These are phyloP conservation scores for Brachystomella parvula DNA, from an alignment of 1,140 invertebrate species.

Conservation along the genomic window DNA sequence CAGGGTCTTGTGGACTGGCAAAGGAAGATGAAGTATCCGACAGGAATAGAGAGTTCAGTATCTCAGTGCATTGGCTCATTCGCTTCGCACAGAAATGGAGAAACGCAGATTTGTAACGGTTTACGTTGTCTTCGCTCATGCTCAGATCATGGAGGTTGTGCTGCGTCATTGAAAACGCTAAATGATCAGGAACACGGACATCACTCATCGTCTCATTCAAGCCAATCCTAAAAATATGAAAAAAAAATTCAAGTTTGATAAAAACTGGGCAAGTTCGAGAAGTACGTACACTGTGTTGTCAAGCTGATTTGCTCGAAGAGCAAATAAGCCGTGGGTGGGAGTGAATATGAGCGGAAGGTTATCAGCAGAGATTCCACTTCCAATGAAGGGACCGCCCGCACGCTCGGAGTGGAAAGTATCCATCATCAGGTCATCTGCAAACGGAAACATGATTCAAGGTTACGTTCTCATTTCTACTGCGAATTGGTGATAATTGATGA, in stretches of 20 bases:
- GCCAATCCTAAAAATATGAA: background rate
- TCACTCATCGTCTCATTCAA: constrained; percentile 25
- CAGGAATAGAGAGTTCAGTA: constrained; percentile 60
- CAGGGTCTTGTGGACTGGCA: constrained; percentile 29
- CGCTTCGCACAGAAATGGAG: constrained; percentile 29
- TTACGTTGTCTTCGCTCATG: constrained; percentile 30
- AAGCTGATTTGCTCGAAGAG: background rate
- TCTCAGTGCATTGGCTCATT: constrained; percentile 52
- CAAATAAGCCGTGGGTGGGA: constrained; percentile 20
- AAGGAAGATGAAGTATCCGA: constrained; percentile 40
- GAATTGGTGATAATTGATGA: background rate
- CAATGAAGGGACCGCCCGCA: constrained; percentile 29
- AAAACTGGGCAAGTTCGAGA: background rate
- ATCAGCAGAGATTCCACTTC: constrained; percentile 20
- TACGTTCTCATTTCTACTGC: no score
- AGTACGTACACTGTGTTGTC: background rate
- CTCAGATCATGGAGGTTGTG: background rate
- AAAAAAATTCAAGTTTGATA: background rate
- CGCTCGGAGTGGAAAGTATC: constrained; percentile 18
- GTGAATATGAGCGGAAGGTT: constrained; percentile 16
- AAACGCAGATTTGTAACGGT: constrained; percentile 34
- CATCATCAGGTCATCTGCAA: background rate
- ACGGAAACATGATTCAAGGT: no score
- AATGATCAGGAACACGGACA: constrained; percentile 30
- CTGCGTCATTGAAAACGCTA: constrained; percentile 30